Evolutionary conservation across 1,140 invertebrate species (phyloP).

Genomic region (Drosophila varians): DNA sequence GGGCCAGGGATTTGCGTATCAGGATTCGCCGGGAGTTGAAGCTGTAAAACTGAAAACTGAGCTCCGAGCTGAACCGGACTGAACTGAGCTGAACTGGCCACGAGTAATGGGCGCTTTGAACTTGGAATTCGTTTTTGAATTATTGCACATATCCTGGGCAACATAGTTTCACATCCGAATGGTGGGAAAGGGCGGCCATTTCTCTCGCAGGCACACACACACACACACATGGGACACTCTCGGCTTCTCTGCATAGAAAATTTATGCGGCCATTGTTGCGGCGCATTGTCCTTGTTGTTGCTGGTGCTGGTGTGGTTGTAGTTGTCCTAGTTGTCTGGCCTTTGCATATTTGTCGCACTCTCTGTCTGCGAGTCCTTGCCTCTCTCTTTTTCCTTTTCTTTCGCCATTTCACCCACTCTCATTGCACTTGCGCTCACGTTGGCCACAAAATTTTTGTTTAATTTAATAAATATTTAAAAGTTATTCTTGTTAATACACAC

Average conservation of each 20-base stretch:
- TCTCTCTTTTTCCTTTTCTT: constrained; percentile 7
- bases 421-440: constrained; percentile 52
- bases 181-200: constrained; percentile 63
- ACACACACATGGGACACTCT: constrained; percentile 17
- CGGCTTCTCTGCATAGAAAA: constrained; percentile 63
- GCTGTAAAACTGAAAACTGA: constrained; percentile 24
- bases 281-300: constrained; percentile 68
- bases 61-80: constrained; percentile 9
- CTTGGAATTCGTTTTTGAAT: constrained; percentile 83
- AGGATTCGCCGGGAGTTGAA: constrained; percentile 17
- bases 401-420: constrained; percentile 9
- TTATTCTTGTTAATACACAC: constrained; percentile 34
- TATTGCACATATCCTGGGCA: constrained; percentile 78
- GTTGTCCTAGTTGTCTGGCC: constrained; percentile 77
- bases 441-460: constrained; percentile 33
- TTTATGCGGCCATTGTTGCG: constrained; percentile 81
- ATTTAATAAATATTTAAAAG: constrained; percentile 49
- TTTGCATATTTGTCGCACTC: constrained; percentile 75
- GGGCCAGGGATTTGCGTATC: not conserved
- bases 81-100: constrained; percentile 29
- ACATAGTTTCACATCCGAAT: constrained; percentile 82
- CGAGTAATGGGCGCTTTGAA: constrained; percentile 83
- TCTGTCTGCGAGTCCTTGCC: constrained; percentile 47
- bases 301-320: constrained; percentile 42
- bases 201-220: constrained; percentile 28